These are phyloP conservation scores for Sinohyriopsis cumingii DNA, from an alignment of 2,888 invertebrate species.

Conservation along the genomic window DNA sequence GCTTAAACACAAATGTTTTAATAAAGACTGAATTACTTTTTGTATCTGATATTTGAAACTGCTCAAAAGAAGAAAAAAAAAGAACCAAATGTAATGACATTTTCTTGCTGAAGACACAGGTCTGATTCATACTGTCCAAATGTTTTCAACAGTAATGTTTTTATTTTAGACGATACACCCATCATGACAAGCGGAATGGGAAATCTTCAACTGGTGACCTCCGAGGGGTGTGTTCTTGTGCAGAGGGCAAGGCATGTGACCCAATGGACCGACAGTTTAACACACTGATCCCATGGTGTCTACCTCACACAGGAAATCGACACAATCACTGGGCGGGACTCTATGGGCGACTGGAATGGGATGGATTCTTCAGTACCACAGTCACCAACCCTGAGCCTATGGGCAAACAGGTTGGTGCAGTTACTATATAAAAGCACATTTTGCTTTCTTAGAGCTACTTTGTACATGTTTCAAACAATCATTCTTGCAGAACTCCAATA, in stretches of 20 bases:
- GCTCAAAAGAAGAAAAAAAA: no score
- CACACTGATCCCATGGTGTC: constrained; percentile 90
- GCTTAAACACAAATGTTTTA: no score
- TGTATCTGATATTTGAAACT: no score
- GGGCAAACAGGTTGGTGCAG: constrained; percentile 82
- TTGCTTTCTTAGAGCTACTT: neutral
- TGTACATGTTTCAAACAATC: neutral
- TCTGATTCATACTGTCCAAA: no score
- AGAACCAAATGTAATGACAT: no score
- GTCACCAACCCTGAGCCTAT: constrained; percentile 87
- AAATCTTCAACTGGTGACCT: constrained; percentile 73
- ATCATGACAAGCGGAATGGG: constrained; percentile 76
- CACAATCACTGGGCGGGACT: constrained; percentile 91
- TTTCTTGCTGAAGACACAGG: no score
- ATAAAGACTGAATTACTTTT: no score
- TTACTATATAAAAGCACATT: neutral
- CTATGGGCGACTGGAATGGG: constrained; percentile 86
- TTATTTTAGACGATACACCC: constrained; percentile 74
- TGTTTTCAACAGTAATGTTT: no score
- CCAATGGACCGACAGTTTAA: constrained; percentile 84
- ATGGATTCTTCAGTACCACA: constrained; percentile 88
- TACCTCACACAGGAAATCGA: constrained; percentile 88
- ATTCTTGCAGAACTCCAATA: no score
- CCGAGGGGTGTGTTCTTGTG: constrained; percentile 87
- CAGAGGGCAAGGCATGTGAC: constrained; percentile 77